A percentile compares a stretch with the other conserved stretches of the same genome.
Conservation (phyloP, 2,888 invertebrate genomes). For the Cataglyphis rosenhaueri region DNA sequence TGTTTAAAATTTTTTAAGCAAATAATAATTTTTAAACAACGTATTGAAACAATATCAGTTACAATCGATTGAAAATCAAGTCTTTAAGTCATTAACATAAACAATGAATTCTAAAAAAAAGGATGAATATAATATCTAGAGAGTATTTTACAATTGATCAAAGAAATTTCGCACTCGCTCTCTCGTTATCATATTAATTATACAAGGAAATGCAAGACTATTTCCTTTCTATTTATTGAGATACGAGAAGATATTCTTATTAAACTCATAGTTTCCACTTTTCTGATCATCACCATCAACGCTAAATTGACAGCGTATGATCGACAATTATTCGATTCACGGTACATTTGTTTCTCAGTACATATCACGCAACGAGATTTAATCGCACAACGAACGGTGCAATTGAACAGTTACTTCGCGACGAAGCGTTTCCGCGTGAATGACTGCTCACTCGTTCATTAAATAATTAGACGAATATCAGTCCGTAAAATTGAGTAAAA, state of each 20-base stretch:
- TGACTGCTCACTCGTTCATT: constrained; percentile 26
- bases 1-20: not conserved
- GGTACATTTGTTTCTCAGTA: not conserved
- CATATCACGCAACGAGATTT: not conserved
- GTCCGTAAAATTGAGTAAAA: constrained; percentile 11
- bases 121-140: not conserved
- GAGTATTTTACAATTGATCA: not conserved
- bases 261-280: not conserved
- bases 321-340: constrained; percentile 10
- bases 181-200: not conserved
- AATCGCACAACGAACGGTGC: not conserved
- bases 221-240: not conserved
- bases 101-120: not conserved
- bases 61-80: not conserved
- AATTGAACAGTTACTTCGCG: constrained; percentile 1
- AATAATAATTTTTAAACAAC: not conserved
- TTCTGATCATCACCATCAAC: not conserved
- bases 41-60: not conserved
- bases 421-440: constrained; percentile 17
- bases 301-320: not conserved
- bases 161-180: not conserved
- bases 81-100: not conserved
- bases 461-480: constrained; percentile 46
- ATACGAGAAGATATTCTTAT: not conserved
- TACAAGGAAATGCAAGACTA: not conserved